Base-by-base conservation (phyloP, 2,888 invertebrate genomes). In the Esperia sulphurella region DNA sequence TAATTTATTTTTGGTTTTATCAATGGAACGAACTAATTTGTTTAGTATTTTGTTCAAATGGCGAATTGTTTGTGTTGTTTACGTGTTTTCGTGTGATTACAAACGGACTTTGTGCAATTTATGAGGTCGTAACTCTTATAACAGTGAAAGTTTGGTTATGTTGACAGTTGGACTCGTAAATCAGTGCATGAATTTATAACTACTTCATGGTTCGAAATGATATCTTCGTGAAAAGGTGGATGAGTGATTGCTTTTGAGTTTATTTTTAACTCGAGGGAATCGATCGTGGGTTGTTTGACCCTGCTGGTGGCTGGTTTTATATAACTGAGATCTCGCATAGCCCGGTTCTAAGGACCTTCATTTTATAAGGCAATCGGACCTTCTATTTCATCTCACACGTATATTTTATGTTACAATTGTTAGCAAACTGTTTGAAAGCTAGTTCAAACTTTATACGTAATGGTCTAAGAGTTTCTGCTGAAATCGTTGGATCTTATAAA, bases 81-180 rank as follows among this genome's bases (percentile, higher is more conserved):
- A 54, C 51, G 21, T 8, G 9, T 14, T 8, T 43, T 21, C 21
- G 21, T 5, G 14, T 14, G 43, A 0, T 12, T 3, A 12, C 31
- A 47, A 52, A 52, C 40, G 31, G 38, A 44, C 51, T 60, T 33
- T 55, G 46, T 59, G 58, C 63, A 52, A 45, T 55, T 55, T 58
- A 58, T 51, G 52, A 49, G 9, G 35, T 35, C n/a, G n/a, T 35
- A 21, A 21, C 21, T 21, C 21, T 21, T 21, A 5, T 53, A 30
- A 46, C 52, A 69, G 75, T 80, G 77, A 82, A 83, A 80, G 81
- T 84, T 70, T 63, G 83, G 81, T 82, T 84, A 82, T 77, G 69
- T 79, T 80, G 75, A 76, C 74, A 71, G 74, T 80, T 79, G 61
- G 67, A 13, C 10, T 50, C n/a, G 42, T 47, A 47, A 43, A 51